These are phyloP conservation scores for Fringilla coelebs DNA, from an alignment of 2,797 vertebrate genomes.

Conservation along the genomic window DNA sequence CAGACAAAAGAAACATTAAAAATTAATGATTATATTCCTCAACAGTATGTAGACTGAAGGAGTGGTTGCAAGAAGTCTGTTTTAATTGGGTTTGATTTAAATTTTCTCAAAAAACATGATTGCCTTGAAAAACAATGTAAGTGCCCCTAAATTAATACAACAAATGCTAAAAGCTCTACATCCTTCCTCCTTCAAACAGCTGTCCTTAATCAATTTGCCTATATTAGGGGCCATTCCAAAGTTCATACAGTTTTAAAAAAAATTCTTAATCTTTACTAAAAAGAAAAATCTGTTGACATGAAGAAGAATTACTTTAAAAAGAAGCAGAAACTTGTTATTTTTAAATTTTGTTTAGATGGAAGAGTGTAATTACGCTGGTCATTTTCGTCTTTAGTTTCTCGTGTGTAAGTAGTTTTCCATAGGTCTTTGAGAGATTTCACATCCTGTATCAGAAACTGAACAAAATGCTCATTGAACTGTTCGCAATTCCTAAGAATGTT, in stretches of 20 bases:
- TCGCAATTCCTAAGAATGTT: background rate
- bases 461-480: background rate
- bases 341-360: background rate
- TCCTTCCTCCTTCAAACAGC: background rate
- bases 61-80: background rate
- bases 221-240: background rate
- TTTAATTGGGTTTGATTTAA: background rate
- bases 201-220: background rate
- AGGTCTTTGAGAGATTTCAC: background rate
- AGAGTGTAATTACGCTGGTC: background rate
- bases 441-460: background rate
- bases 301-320: background rate
- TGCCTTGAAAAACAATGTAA: background rate
- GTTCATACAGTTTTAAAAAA: background rate
- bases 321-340: background rate
- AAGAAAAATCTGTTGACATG: background rate
- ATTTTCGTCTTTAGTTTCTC: background rate
- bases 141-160: background rate
- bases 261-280: background rate
- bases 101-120: background rate
- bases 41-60: background rate
- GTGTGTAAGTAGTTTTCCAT: background rate
- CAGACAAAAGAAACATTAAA: constrained; percentile 53
- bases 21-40: constrained; percentile 1
- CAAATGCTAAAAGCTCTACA: background rate